phyloP scores from a whole-genome alignment of 2,797 vertebrate species.

The Rallus crepitans region DNA sequence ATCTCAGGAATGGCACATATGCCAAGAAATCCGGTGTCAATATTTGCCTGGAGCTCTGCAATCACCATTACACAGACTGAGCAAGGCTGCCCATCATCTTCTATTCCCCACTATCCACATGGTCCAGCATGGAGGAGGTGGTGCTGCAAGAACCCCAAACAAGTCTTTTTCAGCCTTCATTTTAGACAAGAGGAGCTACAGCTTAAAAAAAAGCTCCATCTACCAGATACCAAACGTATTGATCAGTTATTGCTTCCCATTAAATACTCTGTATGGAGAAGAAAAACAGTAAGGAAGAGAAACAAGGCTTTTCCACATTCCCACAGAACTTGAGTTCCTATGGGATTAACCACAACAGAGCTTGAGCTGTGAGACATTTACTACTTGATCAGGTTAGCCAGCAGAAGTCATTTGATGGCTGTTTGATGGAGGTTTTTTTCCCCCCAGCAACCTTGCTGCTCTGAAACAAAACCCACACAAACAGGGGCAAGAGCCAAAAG shows the following conservation, averaged over 20 bases:
- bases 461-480: neutral
- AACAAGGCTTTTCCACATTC: neutral
- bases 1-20: conserved; percentile 51
- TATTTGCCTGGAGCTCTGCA: conserved; percentile 75
- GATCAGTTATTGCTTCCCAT: neutral
- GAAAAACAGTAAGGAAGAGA: neutral
- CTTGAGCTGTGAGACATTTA: neutral
- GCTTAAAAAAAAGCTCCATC: neutral
- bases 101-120: neutral
- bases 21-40: conserved; percentile 71
- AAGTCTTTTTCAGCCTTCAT: conserved; percentile 35
- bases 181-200: neutral
- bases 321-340: neutral
- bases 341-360: neutral
- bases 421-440: neutral
- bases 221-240: neutral
- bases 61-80: conserved; percentile 35
- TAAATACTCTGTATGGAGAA: rapidly evolving
- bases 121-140: conserved; percentile 8
- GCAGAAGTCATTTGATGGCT: neutral
- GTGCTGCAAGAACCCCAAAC: conserved; percentile 43
- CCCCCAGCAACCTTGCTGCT: neutral
- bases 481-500: neutral
- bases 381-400: neutral
- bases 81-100: conserved; percentile 24